phyloP scores from a whole-genome alignment of 1,140 invertebrate species.

The Tribolium castaneum region DNA sequence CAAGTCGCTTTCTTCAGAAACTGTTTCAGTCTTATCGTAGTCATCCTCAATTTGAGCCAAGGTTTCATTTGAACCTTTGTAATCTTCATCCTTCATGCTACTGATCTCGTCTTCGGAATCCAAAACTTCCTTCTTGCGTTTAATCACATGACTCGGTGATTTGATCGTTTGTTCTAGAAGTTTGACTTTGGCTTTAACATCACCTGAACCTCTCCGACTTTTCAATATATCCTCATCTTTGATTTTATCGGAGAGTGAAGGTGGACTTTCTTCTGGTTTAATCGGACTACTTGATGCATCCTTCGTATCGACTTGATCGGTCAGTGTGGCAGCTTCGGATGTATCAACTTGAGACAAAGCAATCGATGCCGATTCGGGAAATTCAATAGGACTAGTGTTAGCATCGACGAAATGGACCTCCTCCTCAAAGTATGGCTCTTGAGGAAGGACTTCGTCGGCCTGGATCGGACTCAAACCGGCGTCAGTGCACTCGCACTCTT shows the following conservation, averaged over 20 bases:
- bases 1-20: conserved; percentile 40
- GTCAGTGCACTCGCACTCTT: conserved; percentile 68
- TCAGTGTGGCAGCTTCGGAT: conserved; percentile 66
- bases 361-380: conserved; percentile 60
- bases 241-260: conserved; percentile 49
- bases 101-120: conserved; percentile 63
- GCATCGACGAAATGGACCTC: conserved; percentile 63
- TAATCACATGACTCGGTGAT: conserved; percentile 51
- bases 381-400: conserved; percentile 66
- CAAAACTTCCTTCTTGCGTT: conserved; percentile 54
- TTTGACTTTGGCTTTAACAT: conserved; percentile 66
- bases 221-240: conserved; percentile 60
- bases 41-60: conserved; percentile 62
- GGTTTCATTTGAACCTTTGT: conserved; percentile 61
- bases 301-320: conserved; percentile 65
- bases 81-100: conserved; percentile 61
- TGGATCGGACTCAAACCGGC: conserved; percentile 69
- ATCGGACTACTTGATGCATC: conserved; percentile 66
- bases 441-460: conserved; percentile 63
- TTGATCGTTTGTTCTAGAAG: conserved; percentile 62
- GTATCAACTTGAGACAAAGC: conserved; percentile 64
- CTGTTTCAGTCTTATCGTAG: conserved; percentile 52
- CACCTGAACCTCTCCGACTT: conserved; percentile 62
- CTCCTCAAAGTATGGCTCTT: conserved; percentile 59
- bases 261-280: conserved; percentile 57